Conservation (phyloP, 1,140 invertebrate species). For the Phymorhynchus buccinoides region DNA sequence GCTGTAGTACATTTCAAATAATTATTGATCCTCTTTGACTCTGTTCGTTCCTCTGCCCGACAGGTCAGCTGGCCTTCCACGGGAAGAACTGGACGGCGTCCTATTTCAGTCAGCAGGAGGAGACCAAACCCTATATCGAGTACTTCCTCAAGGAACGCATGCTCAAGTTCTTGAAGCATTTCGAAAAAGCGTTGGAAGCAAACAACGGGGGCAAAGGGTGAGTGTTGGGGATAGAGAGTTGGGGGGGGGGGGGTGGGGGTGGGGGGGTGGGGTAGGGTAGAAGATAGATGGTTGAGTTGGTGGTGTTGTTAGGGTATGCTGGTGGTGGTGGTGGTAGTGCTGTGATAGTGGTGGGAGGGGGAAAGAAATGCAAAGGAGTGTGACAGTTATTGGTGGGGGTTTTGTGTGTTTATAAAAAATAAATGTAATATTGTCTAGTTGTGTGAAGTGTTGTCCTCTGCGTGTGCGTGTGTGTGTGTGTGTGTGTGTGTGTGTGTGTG, state of each 20-base stretch:
- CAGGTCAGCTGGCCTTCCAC: slow-evolving; percentile 61
- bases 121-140: slow-evolving; percentile 62
- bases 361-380: no score
- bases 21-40: no score
- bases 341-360: no score
- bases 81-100: slow-evolving; percentile 51
- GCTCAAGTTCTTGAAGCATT: slow-evolving; percentile 54
- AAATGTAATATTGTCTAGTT: no score
- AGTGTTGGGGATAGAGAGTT: neutral
- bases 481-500: neutral
- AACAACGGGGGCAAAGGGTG: slow-evolving; percentile 53
- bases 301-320: neutral
- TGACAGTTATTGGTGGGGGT: no score
- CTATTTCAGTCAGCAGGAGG: slow-evolving; percentile 58
- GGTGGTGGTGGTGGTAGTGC: no score
- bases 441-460: no score
- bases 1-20: no score
- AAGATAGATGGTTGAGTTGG: neutral
- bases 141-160: slow-evolving; percentile 55
- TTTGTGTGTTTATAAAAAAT: no score
- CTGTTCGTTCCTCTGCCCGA: no score
- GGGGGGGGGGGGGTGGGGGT: no score
- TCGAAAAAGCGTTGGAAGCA: slow-evolving; percentile 53
- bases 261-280: no score
- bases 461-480: slow-evolving; percentile 72